phyloP scores from a whole-genome alignment of 53 echinoderm and acorn worm genomes.

The Astropecten irregularis region DNA sequence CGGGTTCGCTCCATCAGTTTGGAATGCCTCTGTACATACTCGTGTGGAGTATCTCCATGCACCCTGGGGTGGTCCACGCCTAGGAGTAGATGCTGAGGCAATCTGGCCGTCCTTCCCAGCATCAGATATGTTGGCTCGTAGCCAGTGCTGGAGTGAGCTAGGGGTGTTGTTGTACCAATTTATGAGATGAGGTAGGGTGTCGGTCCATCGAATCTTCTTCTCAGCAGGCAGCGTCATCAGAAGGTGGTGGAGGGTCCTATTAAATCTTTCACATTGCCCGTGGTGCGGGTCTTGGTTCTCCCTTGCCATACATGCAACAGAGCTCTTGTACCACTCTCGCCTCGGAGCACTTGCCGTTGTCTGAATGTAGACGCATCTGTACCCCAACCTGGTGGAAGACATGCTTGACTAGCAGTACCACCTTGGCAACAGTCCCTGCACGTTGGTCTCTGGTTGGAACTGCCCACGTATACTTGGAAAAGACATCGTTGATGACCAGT shows the following conservation, averaged over 20 bases:
- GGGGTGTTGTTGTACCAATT: no score
- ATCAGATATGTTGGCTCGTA: conserved; percentile 36
- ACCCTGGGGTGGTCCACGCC: no score
- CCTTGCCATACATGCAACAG: conserved; percentile 19
- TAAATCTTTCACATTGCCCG: no score
- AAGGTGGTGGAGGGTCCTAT: no score
- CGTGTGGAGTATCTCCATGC: no score
- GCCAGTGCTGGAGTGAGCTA: no score
- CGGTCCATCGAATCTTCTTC: conserved; percentile 30
- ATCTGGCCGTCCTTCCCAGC: conserved; percentile 16
- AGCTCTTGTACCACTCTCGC: no score
- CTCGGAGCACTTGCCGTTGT: conserved; percentile 17
- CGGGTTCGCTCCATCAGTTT: neutral
- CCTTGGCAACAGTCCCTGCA: no score
- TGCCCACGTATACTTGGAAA: conserved; percentile 31
- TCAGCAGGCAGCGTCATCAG: neutral
- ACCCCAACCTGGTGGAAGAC: conserved; percentile 7
- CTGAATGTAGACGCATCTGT: conserved; percentile 22
- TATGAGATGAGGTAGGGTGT: no score
- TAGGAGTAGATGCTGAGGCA: no score
- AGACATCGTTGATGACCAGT: neutral
- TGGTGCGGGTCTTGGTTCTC: no score
- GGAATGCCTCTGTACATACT: conserved; percentile 3
- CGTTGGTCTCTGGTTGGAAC: conserved; percentile 24
- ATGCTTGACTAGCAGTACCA: conserved; percentile 8